Conservation (phyloP, 2,113 vertebrate species). For the Sardina pilchardus region DNA sequence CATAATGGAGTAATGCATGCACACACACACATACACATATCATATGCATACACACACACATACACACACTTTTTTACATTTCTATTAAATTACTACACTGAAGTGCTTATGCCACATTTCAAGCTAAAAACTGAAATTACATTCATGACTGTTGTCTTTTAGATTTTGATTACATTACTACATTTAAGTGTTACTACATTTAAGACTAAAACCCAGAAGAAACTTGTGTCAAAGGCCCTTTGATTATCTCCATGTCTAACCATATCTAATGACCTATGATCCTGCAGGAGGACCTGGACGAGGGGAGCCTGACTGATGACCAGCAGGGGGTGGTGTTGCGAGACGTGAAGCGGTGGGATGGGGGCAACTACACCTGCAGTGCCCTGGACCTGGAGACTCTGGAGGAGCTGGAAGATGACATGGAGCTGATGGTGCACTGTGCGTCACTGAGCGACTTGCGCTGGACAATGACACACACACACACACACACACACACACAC, state of each 20-base stretch:
- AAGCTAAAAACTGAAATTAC: too few species aligned
- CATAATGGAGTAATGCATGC: constrained; percentile 56
- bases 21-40: background rate
- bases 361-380: background rate
- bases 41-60: background rate
- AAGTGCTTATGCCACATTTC: too few species aligned
- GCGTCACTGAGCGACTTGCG: background rate
- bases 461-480: too few species aligned
- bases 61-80: background rate
- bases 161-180: too few species aligned
- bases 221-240: too few species aligned
- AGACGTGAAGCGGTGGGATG: background rate
- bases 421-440: background rate
- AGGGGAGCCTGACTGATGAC: background rate
- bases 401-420: background rate
- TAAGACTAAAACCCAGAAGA: too few species aligned
- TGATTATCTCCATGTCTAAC: background rate
- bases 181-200: too few species aligned
- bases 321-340: background rate
- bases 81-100: too few species aligned
- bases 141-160: too few species aligned
- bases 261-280: background rate
- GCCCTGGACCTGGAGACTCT: background rate
- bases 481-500: too few species aligned
- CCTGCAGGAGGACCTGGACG: background rate